Evolutionary conservation across 2,113 vertebrate genomes (phyloP), one percentile per base, ranked within the genome.

Genomic region (Sclerurus mexicanus): DNA sequence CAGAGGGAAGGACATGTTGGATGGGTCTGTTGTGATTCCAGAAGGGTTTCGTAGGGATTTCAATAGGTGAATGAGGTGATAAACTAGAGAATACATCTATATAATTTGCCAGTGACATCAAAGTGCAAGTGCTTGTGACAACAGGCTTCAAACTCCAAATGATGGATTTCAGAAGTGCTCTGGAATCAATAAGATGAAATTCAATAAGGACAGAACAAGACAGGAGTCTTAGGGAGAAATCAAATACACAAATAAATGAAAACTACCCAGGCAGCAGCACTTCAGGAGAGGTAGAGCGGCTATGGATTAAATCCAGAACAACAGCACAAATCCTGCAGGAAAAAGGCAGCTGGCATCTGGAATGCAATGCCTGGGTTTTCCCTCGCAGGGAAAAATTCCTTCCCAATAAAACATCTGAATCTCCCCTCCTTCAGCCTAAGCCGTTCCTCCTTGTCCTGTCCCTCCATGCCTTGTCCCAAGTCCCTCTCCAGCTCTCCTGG

Each of bases 231-330:
- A 1, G 66, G 72, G 76, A 79, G 62, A 75, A 56, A 66, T 64
- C 72, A 46, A 13, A 74, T 17, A 16, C 46, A 46, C 71, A 63
- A 33, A 53, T 22, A 53, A 44, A 60, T 5, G 59, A 13, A 28
- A 81, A 13, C 33, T 39, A 11, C 44, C 5, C 4, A 5, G 59
- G 49, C 58, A 59, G 90, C 77, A n/a, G 37, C 10, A 28, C 72
- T 31, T 14, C 17, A 7, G 19, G 12, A 72, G 79, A n/a, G 40
- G 7, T 17, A 20, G 6, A 10, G 53, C 3, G 59, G 52, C 42
- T 15, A 1, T 4, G 69, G 2, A 7, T 27, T 14, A 24, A 15
- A 12, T 3, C 58, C 1, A 2, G 44, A 52, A 11, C 33, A 42
- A 1, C 30, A 37, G 1, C 79, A 42, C 6, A 18, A 75, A 37